Evolutionary conservation across 2,797 vertebrate species (phyloP), one percentile per base, ranked within the genome.

Genomic region (Siniperca undulata): DNA sequence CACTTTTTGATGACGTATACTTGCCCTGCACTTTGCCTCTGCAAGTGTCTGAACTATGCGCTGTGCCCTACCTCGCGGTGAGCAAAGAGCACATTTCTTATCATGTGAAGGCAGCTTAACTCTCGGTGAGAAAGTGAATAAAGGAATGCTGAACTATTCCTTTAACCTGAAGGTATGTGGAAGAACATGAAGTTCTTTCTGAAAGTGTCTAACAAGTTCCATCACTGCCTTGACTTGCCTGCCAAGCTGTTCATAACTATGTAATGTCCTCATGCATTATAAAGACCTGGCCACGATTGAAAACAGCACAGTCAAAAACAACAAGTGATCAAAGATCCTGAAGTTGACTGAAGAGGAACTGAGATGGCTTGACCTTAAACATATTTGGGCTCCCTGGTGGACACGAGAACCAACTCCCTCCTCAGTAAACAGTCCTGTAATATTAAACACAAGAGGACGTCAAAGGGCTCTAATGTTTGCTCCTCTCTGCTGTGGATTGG

Each of bases 291-390:
- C 86, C 70, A 81, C 30, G 90, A 89, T 86, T 93, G 93, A 92
- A 93, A 93, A 93, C 88, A 88, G 82, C 85, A 70, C 78, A 89
- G 88, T 90, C 89, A 94, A 93, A 92, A 95, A 93, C 92, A 94
- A 93, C 91, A 94, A 94, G 92, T 90, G 88, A 94, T 93, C 90
- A 93, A 92, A 89, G 85, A 91, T 75, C 81, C 82, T n/a, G 85
- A 90, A 93, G 90, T 90, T 92, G 90, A 93, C 90, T 91, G 91
- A 93, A 90, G 89, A 90, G 90, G 81, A 92, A 82, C 76, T 50
- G 84, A 86, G 78, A 93, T 95, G 95, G 95, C 94, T 94, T 94
- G 93, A 94, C 93, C 96, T 95, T 95, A 96, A 95, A 96, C 93
- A 92, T 85, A 92, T 91, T 86, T 19, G 60, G 74, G 50, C 61